Conservation (phyloP, 2,888 invertebrate species). For the Campopleginae sp. region DNA sequence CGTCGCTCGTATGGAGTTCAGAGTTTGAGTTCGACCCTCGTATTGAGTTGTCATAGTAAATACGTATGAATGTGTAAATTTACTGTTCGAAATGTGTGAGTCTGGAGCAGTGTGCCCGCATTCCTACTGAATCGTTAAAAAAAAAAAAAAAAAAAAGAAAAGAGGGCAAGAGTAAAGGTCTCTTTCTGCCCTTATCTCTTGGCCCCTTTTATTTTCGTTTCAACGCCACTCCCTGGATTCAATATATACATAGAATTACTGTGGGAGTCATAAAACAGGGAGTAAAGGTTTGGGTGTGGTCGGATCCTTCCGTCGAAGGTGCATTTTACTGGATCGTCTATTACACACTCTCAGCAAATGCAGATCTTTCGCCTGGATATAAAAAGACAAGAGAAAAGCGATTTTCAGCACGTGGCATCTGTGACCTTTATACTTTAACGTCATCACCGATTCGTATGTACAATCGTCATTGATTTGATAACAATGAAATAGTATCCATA, state of each 20-base stretch:
- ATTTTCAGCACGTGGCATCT: slow-evolving; percentile 34
- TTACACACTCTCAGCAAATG: slow-evolving; percentile 48
- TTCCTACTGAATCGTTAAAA: slow-evolving; percentile 32
- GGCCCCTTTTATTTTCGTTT: slow-evolving; percentile 31
- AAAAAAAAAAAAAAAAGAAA: slow-evolving; percentile 22
- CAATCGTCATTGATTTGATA: neutral
- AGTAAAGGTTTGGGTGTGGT: slow-evolving; percentile 56
- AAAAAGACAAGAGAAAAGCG: slow-evolving; percentile 33
- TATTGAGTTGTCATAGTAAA: neutral
- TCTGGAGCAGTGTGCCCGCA: slow-evolving; percentile 47
- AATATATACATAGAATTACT: slow-evolving; percentile 1
- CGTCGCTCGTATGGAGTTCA: neutral
- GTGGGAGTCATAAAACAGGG: slow-evolving; percentile 45
- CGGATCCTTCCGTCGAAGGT: slow-evolving; percentile 27
- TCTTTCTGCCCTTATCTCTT: neutral
- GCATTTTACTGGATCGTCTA: slow-evolving; percentile 42
- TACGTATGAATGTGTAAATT: neutral
- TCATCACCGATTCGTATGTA: too few relatives aligned
- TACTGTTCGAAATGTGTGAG: neutral
- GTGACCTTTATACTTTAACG: neutral
- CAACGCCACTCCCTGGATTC: slow-evolving; percentile 36
- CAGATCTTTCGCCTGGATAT: slow-evolving; percentile 24
- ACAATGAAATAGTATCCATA: neutral
- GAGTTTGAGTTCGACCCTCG: neutral
- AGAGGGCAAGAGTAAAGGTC: neutral